Evolutionary conservation across 1,140 invertebrate genomes (phyloP).

Genomic region (Diprion similis): DNA sequence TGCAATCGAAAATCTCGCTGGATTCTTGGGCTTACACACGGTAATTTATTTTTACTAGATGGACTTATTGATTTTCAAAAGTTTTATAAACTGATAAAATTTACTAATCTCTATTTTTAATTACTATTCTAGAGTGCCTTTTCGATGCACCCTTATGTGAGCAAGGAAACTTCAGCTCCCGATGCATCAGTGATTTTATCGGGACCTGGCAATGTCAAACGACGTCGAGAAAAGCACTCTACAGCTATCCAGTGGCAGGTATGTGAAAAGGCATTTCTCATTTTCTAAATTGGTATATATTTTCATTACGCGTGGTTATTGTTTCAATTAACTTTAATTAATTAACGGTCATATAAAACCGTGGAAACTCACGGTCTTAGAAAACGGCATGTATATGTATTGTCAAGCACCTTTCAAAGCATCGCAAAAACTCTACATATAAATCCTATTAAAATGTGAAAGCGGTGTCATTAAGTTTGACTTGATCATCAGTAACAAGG

Average conservation of each 20-base stretch:
- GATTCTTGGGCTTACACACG: constrained; percentile 62
- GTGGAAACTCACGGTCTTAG: not conserved
- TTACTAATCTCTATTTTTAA: not conserved
- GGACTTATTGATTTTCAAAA: not conserved
- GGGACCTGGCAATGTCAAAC: constrained; percentile 66
- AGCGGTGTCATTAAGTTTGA: not conserved
- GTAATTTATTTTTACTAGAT: constrained; percentile 49
- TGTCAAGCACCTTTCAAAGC: not conserved
- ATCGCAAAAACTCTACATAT: not conserved
- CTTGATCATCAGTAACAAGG: not conserved
- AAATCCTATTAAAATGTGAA: not conserved
- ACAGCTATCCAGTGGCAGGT: constrained; percentile 66
- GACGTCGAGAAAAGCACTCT: constrained; percentile 57
- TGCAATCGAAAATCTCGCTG: constrained; percentile 63
- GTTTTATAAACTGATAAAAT: not conserved
- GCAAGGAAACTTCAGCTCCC: constrained; percentile 45
- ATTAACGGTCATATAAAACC: not conserved
- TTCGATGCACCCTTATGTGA: constrained; percentile 49
- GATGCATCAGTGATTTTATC: constrained; percentile 63
- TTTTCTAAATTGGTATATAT: not conserved
- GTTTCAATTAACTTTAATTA: not conserved
- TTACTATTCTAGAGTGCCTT: constrained; percentile 56
- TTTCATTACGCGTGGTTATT: too few relatives aligned
- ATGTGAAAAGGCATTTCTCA: constrained; percentile 25
- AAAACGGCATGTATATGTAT: not conserved